Evolutionary conservation across 2,113 vertebrate genomes (phyloP).

Genomic region (Gulo gulo): DNA sequence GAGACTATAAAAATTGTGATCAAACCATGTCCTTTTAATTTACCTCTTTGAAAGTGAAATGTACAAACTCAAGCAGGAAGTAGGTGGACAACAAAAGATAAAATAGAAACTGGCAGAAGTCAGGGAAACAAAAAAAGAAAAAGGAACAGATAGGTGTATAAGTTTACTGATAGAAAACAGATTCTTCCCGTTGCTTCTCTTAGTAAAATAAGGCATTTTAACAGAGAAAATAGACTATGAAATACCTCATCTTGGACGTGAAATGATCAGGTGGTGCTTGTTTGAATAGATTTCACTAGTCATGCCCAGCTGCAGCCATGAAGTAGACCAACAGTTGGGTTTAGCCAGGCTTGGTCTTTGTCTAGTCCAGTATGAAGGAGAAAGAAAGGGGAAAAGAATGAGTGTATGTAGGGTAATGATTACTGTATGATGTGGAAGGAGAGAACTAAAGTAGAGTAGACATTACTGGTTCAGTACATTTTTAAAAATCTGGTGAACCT

Average conservation of each 20-base stretch:
- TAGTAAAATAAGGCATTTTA: not conserved
- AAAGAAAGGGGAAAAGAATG: not conserved
- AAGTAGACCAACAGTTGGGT: not conserved
- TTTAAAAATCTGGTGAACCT: not conserved
- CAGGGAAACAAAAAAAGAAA: not conserved
- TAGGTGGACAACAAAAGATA: not conserved
- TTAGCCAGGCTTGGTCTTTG: not conserved
- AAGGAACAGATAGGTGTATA: not conserved
- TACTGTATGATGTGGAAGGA: not conserved
- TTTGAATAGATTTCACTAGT: not conserved
- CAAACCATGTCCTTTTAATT: not conserved
- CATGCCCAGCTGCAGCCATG: not conserved
- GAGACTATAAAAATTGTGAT: not conserved
- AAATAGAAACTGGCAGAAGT: not conserved
- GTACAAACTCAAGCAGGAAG: not conserved
- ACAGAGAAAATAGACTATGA: not conserved
- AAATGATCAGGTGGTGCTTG: not conserved
- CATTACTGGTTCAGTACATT: not conserved
- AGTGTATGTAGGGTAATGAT: not conserved
- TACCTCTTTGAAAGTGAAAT: not conserved
- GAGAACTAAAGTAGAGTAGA: not conserved
- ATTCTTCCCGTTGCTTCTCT: not conserved
- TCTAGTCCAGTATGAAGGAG: not conserved
- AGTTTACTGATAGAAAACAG: not conserved
- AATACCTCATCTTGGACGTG: not conserved